Base-by-base conservation (phyloP, 1,140 invertebrate genomes). In the Samia ricini region DNA sequence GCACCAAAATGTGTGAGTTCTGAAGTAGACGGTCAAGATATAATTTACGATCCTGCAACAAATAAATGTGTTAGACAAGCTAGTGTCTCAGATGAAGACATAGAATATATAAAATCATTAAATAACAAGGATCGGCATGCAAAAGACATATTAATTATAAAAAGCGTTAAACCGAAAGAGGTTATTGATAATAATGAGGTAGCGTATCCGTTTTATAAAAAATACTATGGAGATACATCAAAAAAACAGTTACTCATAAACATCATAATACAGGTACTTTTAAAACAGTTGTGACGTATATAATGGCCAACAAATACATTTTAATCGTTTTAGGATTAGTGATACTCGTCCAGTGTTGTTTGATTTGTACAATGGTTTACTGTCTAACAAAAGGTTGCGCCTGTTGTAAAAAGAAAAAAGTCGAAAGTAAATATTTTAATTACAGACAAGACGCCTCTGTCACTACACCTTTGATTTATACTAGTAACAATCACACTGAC, bases 1-100 rank as follows among this genome's bases (percentile, higher is more conserved):
- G 69, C 88, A 42, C 89, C 91, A 0, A 19, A 66, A 15, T 92
- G 92, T 68, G 24, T 85, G n/a, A 62, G 12, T 42, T 42, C 77
- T 0, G 71, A 85, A 56, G 50, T 69, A 29, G 60, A 79, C n/a
- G 66, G 72, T 21, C 74, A 82, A 12, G 52, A 86, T 61, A 61
- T 82, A 20, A 76, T 92, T 58, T 85, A 82, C 23, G 71, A 86
- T 68, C 74, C 77, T 4, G 36, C 64, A 5, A 69, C 71, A 6
- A 89, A 88, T 60, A 66, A 68, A 59, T 88, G 85, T 62, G n/a
- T 76, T 18, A 51, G 60, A 7, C 71, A 64, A 15, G 54, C 68
- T 29, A 58, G 66, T 2, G 65, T 87, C 15, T 63, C 29, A 20
- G 57, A 74, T 48, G 64, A 78, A 18, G 86, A 89, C 57, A 68